Base-by-base conservation (phyloP, 2,888 invertebrate genomes). In the Fragum fragum region DNA sequence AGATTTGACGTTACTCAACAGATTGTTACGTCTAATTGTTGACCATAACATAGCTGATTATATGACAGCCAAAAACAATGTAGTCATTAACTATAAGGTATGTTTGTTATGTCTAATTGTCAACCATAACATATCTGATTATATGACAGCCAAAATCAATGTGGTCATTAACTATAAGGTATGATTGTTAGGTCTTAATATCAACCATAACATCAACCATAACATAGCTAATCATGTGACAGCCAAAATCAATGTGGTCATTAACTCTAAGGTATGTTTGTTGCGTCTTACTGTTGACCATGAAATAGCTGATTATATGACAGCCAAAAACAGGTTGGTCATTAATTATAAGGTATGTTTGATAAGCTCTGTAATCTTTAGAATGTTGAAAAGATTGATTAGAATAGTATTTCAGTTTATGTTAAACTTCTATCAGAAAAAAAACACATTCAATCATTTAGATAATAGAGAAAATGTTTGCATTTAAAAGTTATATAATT, bases 221-320 rank as follows among this genome's bases (percentile, higher is more conserved):
- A 99, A 99, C 95, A 99, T 99, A 93, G 99, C 99, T 89, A 99
- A 99, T 96, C 99, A 99, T 95, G 99, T 99, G 99, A 99, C 99
- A 0, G 99, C 99, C 1, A 99, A 99, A 95, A 99, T 99, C 95
- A 99, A 99, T 95, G 99, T 99, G n/a, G 98, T 99, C 74, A 99
- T 99, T 87, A 99, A 99, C 95, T 99, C 99, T 95, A 99, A 99
- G 96, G 96, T 96, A 90, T 81, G n/a, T 39, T 9, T 39, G 7
- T 39, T 39, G 6, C 14, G 7, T 39, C 14, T 6, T 39, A 39
- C 14, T 6, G 14, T 39, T 39, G 6, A 39, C 7, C 39, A 39
- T 9, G 14, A 39, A 9, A 9, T 9, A 9, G 6, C 14, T 9
- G 7, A 6, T 39, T 39, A 9, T 39, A 39, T 99, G 99, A 99